A percentile compares a stretch with the other conserved stretches of the same genome.
Conservation (phyloP, 2,113 vertebrate genomes). For the Alethe castanea region DNA sequence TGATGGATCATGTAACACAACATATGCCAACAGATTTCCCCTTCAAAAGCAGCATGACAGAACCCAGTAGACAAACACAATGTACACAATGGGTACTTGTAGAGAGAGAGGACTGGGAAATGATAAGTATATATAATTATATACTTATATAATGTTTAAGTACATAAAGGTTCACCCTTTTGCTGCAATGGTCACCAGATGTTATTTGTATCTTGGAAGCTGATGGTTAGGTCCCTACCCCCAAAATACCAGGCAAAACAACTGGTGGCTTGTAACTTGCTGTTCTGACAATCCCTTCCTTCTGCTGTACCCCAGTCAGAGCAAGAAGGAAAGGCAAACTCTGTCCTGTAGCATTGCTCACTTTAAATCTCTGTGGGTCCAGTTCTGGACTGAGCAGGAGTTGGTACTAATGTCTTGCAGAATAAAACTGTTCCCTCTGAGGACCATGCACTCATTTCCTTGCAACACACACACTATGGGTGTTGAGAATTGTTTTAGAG, state of each 20-base stretch:
- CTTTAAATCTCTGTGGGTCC: background rate
- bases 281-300: background rate
- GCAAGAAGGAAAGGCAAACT: background rate
- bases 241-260: background rate
- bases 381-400: background rate
- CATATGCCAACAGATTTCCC: background rate
- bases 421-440: background rate
- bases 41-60: background rate
- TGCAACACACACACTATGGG: accelerated
- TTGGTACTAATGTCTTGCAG: background rate
- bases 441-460: accelerated
- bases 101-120: background rate
- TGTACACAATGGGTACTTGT: background rate
- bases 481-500: background rate
- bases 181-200: background rate
- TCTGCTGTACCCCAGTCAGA: background rate
- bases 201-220: background rate
- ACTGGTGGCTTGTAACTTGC: background rate
- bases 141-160: background rate
- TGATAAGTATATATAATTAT: background rate
- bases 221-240: background rate
- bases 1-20: background rate
- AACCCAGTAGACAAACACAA: background rate
- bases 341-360: background rate
- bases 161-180: background rate